These are phyloP conservation scores for Lepidocolaptes lacrymiger DNA, from an alignment of 2,797 vertebrate genomes.

Conservation along the genomic window DNA sequence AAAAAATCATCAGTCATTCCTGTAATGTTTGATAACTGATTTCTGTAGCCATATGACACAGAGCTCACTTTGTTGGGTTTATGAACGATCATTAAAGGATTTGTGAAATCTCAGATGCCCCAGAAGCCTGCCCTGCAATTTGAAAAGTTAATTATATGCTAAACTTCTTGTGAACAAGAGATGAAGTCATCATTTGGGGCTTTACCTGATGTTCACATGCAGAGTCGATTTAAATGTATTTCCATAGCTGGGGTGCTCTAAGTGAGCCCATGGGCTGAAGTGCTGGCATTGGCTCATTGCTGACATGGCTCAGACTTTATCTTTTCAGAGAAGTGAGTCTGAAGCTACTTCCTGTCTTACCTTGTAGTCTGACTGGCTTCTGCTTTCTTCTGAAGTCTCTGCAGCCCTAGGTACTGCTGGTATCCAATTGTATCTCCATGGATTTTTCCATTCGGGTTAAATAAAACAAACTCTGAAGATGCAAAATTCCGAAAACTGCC, in stretches of 20 bases:
- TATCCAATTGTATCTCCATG: accelerated
- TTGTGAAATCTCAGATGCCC: neutral
- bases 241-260: neutral
- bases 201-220: neutral
- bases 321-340: neutral
- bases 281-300: neutral
- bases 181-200: neutral
- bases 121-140: neutral
- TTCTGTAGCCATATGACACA: neutral
- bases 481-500: neutral
- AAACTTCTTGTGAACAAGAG: neutral
- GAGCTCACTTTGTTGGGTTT: neutral
- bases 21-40: neutral
- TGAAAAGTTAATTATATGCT: constrained; percentile 26
- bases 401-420: neutral
- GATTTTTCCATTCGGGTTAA: neutral
- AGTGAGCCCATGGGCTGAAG: neutral
- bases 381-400: neutral
- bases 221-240: neutral
- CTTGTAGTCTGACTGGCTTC: neutral
- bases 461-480: neutral
- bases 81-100: neutral
- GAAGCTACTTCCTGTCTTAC: neutral
- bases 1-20: neutral
- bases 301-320: neutral